Conservation (phyloP, 2,888 invertebrate species). For the Cremastinae sp. region DNA sequence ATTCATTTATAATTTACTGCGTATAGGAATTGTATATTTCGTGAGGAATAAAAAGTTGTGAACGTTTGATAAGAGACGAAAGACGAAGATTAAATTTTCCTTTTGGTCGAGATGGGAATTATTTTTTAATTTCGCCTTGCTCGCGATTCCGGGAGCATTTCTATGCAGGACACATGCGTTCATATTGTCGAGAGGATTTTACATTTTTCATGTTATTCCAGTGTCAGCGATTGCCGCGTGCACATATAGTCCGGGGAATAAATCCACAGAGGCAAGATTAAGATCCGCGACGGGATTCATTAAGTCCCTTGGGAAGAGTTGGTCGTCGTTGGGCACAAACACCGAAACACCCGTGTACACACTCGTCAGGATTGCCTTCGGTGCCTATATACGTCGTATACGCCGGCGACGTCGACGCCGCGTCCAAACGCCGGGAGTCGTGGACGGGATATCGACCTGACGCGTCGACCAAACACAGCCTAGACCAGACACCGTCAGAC, state of each 20-base stretch:
- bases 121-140: too few species aligned
- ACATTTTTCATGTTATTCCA: too few species aligned
- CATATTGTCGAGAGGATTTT: slow-evolving; percentile 20
- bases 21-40: too few species aligned
- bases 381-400: slow-evolving; percentile 1
- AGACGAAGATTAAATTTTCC: too few species aligned
- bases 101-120: slow-evolving; percentile 25
- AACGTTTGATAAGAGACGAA: too few species aligned
- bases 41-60: too few species aligned
- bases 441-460: slow-evolving; percentile 75
- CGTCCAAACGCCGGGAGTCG: slow-evolving; percentile 61
- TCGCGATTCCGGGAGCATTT: background rate
- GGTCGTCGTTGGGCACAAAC: slow-evolving; percentile 25
- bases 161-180: slow-evolving; percentile 13
- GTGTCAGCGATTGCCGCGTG: too few species aligned
- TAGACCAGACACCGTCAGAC: slow-evolving; percentile 69
- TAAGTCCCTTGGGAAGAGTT: slow-evolving; percentile 52
- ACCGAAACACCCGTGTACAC: slow-evolving; percentile 22
- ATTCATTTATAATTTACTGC: too few species aligned
- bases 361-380: too few species aligned
- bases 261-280: slow-evolving; percentile 45
- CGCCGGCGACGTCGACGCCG: slow-evolving; percentile 53
- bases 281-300: slow-evolving; percentile 59
- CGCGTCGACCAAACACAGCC: slow-evolving; percentile 67
- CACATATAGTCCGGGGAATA: too few species aligned